Evolutionary conservation across 1,140 invertebrate genomes (phyloP).

Genomic region (Bombus affinis): DNA sequence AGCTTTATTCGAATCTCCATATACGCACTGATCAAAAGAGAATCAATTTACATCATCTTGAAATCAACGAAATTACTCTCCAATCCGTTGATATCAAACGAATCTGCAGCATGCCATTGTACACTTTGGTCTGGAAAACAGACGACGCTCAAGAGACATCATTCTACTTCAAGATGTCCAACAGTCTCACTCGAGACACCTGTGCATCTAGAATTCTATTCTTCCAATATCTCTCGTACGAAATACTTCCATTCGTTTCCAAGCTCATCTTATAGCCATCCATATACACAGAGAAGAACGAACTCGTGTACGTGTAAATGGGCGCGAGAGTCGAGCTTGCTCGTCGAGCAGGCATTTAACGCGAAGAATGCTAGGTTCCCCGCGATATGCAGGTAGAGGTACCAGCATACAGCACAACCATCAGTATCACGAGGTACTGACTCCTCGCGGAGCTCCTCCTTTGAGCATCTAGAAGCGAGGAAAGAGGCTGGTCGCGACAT

Average conservation of each 20-base stretch:
- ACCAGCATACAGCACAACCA: conserved; percentile 32
- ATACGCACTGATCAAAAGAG: not conserved
- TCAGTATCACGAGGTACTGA: conserved; percentile 42
- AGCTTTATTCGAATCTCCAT: not conserved
- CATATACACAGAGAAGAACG: not conserved
- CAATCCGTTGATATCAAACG: not conserved
- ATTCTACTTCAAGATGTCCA: not conserved
- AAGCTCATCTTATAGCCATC: not conserved
- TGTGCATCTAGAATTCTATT: not conserved
- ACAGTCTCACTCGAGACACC: not conserved
- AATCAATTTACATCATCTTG: not conserved
- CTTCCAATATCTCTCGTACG: not conserved
- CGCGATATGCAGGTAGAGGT: conserved; percentile 63
- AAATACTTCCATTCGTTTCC: not conserved
- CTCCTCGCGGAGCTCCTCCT: conserved; percentile 48
- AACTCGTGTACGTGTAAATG: conserved; percentile 16
- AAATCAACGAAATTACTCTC: not conserved
- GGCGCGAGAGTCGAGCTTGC: conserved; percentile 10
- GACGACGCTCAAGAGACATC: not conserved
- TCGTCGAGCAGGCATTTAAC: conserved; percentile 67
- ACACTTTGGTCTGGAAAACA: too few species aligned
- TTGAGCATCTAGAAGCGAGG: conserved; percentile 18
- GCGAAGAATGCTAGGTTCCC: conserved; percentile 61
- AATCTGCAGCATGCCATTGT: not conserved
- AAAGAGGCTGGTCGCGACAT: conserved; percentile 50